Conservation (phyloP, 2,888 invertebrate genomes). For the Tachystola acroxantha region DNA sequence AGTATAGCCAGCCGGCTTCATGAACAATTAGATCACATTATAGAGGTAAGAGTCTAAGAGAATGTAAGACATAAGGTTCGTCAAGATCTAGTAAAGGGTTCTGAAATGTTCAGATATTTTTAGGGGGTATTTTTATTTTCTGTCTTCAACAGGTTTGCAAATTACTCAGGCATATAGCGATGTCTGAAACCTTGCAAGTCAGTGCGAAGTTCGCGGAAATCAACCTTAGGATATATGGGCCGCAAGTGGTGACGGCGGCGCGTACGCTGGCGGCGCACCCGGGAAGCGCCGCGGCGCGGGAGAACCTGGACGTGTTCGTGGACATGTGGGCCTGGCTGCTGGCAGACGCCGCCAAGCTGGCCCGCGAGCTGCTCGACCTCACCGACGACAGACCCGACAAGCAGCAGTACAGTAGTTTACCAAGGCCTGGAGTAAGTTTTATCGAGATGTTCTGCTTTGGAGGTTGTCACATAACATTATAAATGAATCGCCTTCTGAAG, state of each 20-base stretch:
- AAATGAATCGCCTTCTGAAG: no score
- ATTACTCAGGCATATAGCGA: slow-evolving; percentile 95
- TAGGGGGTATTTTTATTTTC: neutral
- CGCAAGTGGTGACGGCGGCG: slow-evolving; percentile 95
- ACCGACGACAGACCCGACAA: slow-evolving; percentile 78
- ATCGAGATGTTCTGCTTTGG: neutral
- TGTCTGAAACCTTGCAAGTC: slow-evolving; percentile 96
- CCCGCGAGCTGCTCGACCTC: slow-evolving; percentile 91
- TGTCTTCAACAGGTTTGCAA: slow-evolving; percentile 89
- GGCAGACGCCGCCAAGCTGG: slow-evolving; percentile 93
- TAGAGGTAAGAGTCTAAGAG: slow-evolving; percentile 85
- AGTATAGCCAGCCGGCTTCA: slow-evolving; percentile 96
- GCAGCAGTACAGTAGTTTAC: slow-evolving; percentile 91
- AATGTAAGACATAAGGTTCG: neutral
- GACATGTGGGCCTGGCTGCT: slow-evolving; percentile 97
- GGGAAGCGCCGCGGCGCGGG: slow-evolving; percentile 95
- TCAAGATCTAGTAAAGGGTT: neutral
- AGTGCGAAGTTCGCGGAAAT: slow-evolving; percentile 97
- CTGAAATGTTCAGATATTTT: neutral
- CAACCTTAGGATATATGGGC: slow-evolving; percentile 95
- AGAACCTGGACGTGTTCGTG: slow-evolving; percentile 96
- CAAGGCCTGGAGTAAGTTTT: slow-evolving; percentile 91
- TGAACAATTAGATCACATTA: slow-evolving; percentile 98
- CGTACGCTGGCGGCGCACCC: slow-evolving; percentile 95
- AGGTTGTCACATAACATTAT: no score